A percentile compares a stretch with the other conserved stretches of the same genome.
Conservation (phyloP, 1,140 invertebrate genomes). For the Drosophila mojavensis region DNA sequence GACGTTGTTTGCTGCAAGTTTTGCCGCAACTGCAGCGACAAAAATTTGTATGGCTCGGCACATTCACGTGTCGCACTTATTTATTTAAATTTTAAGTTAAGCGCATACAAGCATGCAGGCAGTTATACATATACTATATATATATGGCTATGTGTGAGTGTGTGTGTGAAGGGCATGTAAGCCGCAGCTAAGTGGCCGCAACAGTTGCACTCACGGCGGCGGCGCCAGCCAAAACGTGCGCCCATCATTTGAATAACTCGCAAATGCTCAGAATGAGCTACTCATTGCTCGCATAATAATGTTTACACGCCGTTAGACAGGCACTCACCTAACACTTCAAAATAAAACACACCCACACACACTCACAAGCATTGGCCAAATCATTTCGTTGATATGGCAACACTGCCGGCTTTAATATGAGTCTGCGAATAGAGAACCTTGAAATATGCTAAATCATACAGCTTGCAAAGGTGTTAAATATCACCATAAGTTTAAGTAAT, state of each 20-base stretch:
- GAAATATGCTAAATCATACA: neutral
- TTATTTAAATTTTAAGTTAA: constrained; percentile 73
- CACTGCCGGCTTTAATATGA: neutral
- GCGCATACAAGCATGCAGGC: neutral
- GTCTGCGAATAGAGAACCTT: neutral
- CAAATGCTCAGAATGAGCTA: constrained; percentile 37
- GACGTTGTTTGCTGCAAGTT: constrained; percentile 28
- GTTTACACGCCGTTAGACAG: constrained; percentile 24
- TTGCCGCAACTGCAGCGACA: constrained; percentile 28
- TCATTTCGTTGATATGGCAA: constrained; percentile 4
- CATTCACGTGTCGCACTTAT: constrained; percentile 39
- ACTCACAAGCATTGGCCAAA: neutral
- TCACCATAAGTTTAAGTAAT: neutral
- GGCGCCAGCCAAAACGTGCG: constrained; percentile 26
- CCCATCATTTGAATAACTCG: constrained; percentile 47
- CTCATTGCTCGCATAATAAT: constrained; percentile 17
- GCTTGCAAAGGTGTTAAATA: too few species aligned
- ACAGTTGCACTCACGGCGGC: constrained; percentile 35
- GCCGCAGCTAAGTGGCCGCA: constrained; percentile 41
- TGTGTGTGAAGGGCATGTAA: constrained; percentile 25
- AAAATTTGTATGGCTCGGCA: constrained; percentile 25
- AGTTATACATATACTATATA: neutral
- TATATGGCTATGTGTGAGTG: too few species aligned
- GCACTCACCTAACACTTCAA: constrained; percentile 12
- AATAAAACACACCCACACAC: neutral